Percentiles rank a stretch among this genome's conserved stretches.
Evolutionary conservation across 2,113 vertebrate genomes (phyloP).

Genomic region (Sturnus vulgaris): DNA sequence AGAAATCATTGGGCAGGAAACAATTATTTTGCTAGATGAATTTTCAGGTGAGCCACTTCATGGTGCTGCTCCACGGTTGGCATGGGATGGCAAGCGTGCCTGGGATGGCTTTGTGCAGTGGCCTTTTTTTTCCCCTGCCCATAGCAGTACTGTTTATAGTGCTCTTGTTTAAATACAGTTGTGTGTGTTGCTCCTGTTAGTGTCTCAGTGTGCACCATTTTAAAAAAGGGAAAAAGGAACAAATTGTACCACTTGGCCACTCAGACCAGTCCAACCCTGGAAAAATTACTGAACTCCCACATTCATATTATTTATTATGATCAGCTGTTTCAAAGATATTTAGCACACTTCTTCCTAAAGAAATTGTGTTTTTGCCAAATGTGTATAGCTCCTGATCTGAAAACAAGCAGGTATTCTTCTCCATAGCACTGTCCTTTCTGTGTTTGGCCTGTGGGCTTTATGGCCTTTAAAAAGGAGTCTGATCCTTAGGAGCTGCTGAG

Average conservation of each 20-base stretch:
- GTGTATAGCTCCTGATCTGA: not conserved
- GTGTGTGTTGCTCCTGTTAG: not conserved
- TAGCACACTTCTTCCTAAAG: not conserved
- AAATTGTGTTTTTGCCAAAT: not conserved
- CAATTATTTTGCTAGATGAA: not conserved
- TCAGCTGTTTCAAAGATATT: not conserved
- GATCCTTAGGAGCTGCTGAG: not conserved
- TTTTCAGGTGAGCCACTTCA: not conserved
- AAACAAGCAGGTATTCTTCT: not conserved
- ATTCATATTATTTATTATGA: not conserved
- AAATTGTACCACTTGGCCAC: not conserved
- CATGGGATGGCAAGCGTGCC: not conserved
- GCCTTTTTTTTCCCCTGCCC: not conserved
- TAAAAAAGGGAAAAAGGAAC: accelerated
- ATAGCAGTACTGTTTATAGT: not conserved
- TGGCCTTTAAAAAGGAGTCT: not conserved
- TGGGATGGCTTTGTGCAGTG: not conserved
- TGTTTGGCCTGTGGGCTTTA: not conserved
- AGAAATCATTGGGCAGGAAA: not conserved
- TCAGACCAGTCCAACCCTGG: not conserved
- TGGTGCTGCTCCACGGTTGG: not conserved
- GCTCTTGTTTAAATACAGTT: not conserved
- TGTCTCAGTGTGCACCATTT: not conserved
- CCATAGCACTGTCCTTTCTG: not conserved
- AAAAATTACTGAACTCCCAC: not conserved